phyloP scores from a whole-genome alignment of 2,113 vertebrate species.

The Strix uralensis region DNA sequence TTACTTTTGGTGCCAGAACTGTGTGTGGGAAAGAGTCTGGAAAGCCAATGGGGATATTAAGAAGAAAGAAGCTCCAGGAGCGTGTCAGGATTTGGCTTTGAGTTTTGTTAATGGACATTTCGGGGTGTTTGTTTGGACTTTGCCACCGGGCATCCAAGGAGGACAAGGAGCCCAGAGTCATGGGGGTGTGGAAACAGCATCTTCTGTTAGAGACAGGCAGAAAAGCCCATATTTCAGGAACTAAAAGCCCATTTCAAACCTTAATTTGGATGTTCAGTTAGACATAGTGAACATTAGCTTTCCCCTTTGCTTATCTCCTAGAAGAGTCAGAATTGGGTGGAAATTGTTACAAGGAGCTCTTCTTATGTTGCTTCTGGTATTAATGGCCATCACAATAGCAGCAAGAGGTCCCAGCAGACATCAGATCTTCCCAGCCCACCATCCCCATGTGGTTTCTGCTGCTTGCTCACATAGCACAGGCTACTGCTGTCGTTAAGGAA shows the following conservation, averaged over 20 bases:
- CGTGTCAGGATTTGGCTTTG: background rate
- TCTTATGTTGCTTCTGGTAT: background rate
- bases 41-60: accelerated
- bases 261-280: background rate
- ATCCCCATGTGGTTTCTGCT: background rate
- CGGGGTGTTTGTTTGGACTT: background rate
- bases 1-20: background rate
- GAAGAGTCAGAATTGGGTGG: background rate
- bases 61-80: background rate
- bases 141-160: background rate
- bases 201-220: background rate
- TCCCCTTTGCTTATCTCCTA: background rate
- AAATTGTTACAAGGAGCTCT: background rate
- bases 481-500: background rate
- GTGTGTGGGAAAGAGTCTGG: background rate
- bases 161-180: background rate
- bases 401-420: background rate
- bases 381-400: background rate
- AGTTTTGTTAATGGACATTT: background rate
- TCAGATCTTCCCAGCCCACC: background rate
- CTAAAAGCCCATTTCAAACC: background rate
- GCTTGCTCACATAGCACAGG: accelerated
- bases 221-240: background rate
- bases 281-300: background rate
- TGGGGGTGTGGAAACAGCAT: background rate